phyloP scores from a whole-genome alignment of 2,113 vertebrate species.

The Hyperopisus bebe region DNA sequence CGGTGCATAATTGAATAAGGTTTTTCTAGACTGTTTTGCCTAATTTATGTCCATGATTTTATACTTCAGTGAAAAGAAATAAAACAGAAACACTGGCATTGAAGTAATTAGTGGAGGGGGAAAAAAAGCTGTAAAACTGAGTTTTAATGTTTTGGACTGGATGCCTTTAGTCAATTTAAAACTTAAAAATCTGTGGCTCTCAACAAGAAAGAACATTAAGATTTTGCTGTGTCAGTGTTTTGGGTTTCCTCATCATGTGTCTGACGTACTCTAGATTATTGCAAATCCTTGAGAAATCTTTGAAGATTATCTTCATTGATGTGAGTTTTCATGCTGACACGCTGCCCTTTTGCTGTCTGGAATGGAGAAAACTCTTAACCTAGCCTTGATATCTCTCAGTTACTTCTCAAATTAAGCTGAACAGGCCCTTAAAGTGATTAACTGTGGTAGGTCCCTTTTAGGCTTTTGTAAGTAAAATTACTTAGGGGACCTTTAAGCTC shows the following conservation, averaged over 20 bases:
- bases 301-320: background rate
- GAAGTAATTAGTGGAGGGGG: background rate
- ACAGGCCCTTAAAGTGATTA: background rate
- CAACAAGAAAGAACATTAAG: background rate
- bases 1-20: background rate
- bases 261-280: background rate
- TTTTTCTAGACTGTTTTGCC: background rate
- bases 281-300: background rate
- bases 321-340: background rate
- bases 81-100: constrained; percentile 2
- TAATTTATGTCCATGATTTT: background rate
- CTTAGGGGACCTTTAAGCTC: background rate
- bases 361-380: background rate
- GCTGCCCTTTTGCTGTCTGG: background rate
- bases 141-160: background rate
- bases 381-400: background rate
- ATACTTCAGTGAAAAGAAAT: background rate
- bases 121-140: background rate
- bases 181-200: background rate
- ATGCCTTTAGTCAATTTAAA: background rate
- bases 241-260: background rate
- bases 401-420: background rate
- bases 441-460: background rate
- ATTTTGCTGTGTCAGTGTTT: background rate
- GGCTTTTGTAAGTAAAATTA: background rate